phyloP scores from a whole-genome alignment of 2,797 vertebrate genomes.

The Botia almorhae region DNA sequence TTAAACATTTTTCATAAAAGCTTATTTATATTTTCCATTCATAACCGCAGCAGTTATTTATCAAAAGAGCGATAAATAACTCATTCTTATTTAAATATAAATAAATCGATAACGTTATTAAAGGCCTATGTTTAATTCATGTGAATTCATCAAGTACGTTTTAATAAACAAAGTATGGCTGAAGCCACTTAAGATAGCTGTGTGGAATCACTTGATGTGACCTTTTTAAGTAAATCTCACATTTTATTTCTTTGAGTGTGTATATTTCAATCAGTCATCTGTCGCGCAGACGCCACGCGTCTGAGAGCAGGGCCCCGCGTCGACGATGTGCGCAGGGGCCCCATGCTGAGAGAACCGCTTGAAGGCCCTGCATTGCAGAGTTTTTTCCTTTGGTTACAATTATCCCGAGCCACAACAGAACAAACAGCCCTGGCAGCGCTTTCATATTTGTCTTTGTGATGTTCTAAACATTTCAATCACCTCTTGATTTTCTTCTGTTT shows the following conservation, averaged over 20 bases:
- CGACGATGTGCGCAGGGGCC: background rate
- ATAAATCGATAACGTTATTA: background rate
- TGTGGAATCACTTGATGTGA: background rate
- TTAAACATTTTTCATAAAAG: background rate
- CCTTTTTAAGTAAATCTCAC: constrained; percentile 3
- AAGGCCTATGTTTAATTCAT: background rate
- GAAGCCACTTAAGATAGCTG: constrained; percentile 6
- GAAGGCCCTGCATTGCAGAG: constrained; percentile 13
- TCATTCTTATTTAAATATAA: background rate
- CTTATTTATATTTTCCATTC: background rate
- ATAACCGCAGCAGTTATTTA: background rate
- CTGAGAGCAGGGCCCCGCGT: constrained; percentile 6
- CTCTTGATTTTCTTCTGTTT: constrained; percentile 34
- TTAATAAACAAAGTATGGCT: background rate
- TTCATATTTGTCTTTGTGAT: constrained; percentile 44
- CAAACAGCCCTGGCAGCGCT: constrained; percentile 23
- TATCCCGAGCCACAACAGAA: constrained; percentile 31
- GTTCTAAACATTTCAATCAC: constrained; percentile 40
- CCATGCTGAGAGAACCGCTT: constrained; percentile 34
- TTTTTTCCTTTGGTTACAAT: constrained; percentile 34
- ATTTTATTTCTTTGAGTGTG: constrained; percentile 19
- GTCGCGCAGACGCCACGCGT: constrained; percentile 22
- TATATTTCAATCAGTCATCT: constrained; percentile 28
- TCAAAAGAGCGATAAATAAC: background rate
- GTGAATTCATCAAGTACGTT: background rate